Conservation (phyloP, 1,140 invertebrate species). For the Camponotus floridanus region DNA sequence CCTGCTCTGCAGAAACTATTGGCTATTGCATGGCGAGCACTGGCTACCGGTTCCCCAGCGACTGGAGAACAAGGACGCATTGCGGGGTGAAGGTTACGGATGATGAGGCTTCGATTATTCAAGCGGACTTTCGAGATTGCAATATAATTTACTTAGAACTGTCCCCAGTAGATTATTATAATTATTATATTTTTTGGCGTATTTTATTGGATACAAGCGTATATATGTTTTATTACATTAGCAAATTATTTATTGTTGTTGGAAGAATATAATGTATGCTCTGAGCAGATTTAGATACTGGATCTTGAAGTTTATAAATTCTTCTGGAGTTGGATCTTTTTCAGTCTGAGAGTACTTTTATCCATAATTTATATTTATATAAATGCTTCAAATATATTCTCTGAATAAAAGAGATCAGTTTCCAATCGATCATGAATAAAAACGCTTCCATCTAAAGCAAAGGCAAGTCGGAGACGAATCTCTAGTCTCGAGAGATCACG, state of each 20-base stretch:
- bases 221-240: not conserved
- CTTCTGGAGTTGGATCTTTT: not conserved
- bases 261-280: not conserved
- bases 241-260: slow-evolving; percentile 5
- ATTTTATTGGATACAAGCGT: not conserved
- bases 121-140: slow-evolving; percentile 17
- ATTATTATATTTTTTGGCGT: not conserved
- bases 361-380: not conserved
- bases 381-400: not conserved
- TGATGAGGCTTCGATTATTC: slow-evolving; percentile 41
- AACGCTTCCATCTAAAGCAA: not conserved
- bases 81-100: slow-evolving; percentile 25
- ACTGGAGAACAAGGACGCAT: slow-evolving; percentile 44
- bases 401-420: not conserved
- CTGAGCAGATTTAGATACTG: not conserved
- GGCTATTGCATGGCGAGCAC: not conserved
- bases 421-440: not conserved
- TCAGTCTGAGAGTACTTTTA: not conserved
- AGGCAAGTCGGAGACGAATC: not conserved
- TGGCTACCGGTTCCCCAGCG: slow-evolving; percentile 26
- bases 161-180: not conserved
- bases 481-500: not conserved
- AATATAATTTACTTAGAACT: slow-evolving; percentile 11
- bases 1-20: slow-evolving; percentile 10
- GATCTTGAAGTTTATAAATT: not conserved